phyloP scores from a whole-genome alignment of 2,113 vertebrate genomes.

The Tachycineta bicolor region DNA sequence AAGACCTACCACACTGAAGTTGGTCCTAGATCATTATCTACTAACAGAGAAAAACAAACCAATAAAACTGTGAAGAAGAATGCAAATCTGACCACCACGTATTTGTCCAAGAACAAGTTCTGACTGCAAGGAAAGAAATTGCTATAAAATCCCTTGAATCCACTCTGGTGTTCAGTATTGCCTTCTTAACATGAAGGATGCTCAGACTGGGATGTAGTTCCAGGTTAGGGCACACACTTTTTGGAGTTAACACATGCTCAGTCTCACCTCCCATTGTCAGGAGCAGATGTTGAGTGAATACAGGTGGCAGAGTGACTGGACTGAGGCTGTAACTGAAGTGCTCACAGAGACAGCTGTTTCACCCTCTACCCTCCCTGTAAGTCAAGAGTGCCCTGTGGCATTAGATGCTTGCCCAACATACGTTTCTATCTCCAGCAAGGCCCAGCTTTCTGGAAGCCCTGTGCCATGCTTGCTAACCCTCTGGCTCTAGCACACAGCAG shows the following conservation, averaged over 20 bases:
- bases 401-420: neutral
- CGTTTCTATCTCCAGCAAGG: neutral
- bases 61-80: neutral
- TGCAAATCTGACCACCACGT: neutral
- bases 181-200: neutral
- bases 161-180: neutral
- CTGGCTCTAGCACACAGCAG: neutral
- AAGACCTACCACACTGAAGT: neutral
- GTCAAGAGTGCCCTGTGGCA: neutral
- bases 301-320: neutral
- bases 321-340: neutral
- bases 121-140: neutral
- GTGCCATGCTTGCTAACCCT: neutral
- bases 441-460: neutral
- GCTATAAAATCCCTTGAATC: neutral
- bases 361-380: neutral
- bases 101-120: neutral
- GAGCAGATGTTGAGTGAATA: neutral
- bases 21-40: neutral
- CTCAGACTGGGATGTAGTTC: neutral
- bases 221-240: neutral
- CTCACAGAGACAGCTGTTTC: neutral
- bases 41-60: neutral
- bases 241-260: neutral
- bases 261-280: neutral